A percentile compares a stretch with the other conserved stretches of the same genome.
These are phyloP conservation scores for Ischnura elegans DNA, from an alignment of 2,888 invertebrate species.

Conservation along the genomic window DNA sequence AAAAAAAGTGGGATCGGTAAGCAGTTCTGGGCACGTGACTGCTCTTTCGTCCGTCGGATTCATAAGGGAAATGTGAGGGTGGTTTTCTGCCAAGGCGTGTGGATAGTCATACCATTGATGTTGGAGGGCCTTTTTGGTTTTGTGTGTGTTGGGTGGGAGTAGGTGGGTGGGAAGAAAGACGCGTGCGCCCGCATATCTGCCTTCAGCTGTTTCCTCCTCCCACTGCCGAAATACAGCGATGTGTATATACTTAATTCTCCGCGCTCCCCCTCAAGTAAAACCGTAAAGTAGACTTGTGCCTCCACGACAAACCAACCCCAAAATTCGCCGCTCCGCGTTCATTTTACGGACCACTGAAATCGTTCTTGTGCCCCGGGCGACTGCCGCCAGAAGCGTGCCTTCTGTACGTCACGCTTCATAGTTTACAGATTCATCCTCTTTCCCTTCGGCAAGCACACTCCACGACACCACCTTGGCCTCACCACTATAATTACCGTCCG, in stretches of 20 bases:
- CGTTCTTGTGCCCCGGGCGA: neutral
- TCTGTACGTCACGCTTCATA: neutral
- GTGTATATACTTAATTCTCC: slow-evolving; percentile 31
- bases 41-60: slow-evolving; percentile 15
- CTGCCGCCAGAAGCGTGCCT: slow-evolving; percentile 10
- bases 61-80: neutral
- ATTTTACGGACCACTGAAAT: slow-evolving; percentile 47
- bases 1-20: neutral
- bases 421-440: slow-evolving; percentile 5
- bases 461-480: neutral
- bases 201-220: slow-evolving; percentile 59
- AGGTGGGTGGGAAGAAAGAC: neutral
- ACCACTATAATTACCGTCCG: neutral
- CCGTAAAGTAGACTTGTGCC: neutral
- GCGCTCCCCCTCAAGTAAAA: neutral
- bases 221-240: neutral
- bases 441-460: neutral
- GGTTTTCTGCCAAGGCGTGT: neutral
- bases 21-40: neutral
- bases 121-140: neutral
- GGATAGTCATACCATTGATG: neutral
- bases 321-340: neutral
- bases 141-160: neutral
- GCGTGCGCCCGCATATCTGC: slow-evolving; percentile 63
- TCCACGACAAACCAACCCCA: neutral